These are phyloP conservation scores for Acanthoscelides obtectus DNA, from an alignment of 2,888 invertebrate species.

Conservation along the genomic window DNA sequence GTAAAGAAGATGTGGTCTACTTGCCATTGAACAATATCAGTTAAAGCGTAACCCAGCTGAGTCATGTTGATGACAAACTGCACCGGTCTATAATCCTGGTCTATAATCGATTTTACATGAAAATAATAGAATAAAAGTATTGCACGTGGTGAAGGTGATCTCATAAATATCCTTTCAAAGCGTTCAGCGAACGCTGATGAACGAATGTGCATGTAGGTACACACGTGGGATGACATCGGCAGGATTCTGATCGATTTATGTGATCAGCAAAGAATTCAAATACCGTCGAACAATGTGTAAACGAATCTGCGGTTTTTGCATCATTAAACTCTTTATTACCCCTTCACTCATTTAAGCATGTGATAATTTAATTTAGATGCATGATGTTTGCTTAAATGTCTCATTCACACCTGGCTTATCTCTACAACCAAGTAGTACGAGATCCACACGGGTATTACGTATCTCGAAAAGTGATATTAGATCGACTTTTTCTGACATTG, in stretches of 20 bases:
- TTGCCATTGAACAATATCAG: too few relatives aligned
- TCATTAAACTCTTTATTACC: background rate
- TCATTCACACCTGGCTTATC: background rate
- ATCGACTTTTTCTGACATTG: too few relatives aligned
- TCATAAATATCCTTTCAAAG: background rate
- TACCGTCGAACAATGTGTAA: background rate
- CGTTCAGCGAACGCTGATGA: background rate
- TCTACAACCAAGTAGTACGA: too few relatives aligned
- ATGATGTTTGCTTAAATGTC: background rate
- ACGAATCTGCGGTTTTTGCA: background rate
- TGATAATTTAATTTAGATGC: background rate
- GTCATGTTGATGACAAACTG: too few relatives aligned
- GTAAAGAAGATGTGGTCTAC: too few relatives aligned
- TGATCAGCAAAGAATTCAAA: background rate
- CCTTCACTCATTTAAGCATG: background rate
- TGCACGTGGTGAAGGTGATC: background rate
- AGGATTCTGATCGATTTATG: background rate
- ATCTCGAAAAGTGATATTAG: too few relatives aligned
- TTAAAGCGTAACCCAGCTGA: too few relatives aligned
- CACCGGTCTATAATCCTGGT: too few relatives aligned
- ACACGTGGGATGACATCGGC: background rate
- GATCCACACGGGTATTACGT: too few relatives aligned
- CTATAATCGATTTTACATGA: background rate
- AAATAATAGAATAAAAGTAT: background rate
- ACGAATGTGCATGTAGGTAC: background rate